Conservation (phyloP, 2,888 invertebrate genomes). For the Oscheius sp. region DNA sequence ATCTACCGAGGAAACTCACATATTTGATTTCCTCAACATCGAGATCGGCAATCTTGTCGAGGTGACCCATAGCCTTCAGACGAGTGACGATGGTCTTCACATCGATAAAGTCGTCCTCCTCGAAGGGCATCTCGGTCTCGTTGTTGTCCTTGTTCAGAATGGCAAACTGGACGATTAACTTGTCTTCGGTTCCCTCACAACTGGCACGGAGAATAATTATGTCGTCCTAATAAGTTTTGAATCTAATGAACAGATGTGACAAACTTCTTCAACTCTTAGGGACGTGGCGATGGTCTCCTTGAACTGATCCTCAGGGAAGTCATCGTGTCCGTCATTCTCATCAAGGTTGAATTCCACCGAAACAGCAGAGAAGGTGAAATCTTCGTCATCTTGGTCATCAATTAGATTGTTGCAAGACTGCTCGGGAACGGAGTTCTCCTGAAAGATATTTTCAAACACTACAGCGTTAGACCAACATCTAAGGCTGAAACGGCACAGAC, state of each 20-base stretch:
- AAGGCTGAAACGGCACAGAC: slow-evolving; percentile 54
- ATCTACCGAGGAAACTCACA: slow-evolving; percentile 44
- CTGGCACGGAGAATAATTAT: slow-evolving; percentile 60
- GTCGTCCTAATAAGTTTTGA: slow-evolving; percentile 52
- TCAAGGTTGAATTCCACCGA: slow-evolving; percentile 57
- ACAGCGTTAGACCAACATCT: slow-evolving; percentile 45
- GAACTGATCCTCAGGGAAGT: slow-evolving; percentile 55
- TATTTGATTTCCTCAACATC: slow-evolving; percentile 61
- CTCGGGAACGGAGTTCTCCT: slow-evolving; percentile 56
- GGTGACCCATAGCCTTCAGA: slow-evolving; percentile 63
- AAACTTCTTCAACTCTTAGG: slow-evolving; percentile 53
- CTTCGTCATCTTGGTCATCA: slow-evolving; percentile 47
- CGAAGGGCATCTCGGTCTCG: slow-evolving; percentile 47
- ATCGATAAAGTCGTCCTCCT: slow-evolving; percentile 53
- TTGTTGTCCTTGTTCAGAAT: slow-evolving; percentile 60
- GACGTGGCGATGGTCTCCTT: slow-evolving; percentile 48
- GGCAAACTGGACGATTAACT: slow-evolving; percentile 63
- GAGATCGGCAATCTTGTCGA: slow-evolving; percentile 59
- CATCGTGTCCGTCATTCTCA: slow-evolving; percentile 43
- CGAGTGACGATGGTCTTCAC: slow-evolving; percentile 53
- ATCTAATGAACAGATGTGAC: not conserved
- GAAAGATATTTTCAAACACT: slow-evolving; percentile 3
- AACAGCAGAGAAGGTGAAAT: slow-evolving; percentile 59
- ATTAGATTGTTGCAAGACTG: slow-evolving; percentile 60
- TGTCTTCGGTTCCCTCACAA: slow-evolving; percentile 57